phyloP scores from a whole-genome alignment of 2,113 vertebrate species.

The Oncorhynchus gorbuscha region DNA sequence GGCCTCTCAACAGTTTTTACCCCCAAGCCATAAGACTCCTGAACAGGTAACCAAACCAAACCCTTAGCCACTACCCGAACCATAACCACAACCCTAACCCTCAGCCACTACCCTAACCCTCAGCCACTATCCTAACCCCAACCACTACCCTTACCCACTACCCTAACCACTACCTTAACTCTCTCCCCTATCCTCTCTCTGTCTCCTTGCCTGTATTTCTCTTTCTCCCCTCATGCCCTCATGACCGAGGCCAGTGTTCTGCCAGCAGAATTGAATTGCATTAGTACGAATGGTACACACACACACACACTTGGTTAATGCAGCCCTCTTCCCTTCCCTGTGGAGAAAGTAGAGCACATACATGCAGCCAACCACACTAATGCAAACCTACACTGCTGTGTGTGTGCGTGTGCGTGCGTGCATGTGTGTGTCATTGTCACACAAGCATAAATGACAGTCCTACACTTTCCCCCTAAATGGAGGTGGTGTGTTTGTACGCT shows the following conservation, averaged over 20 bases:
- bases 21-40: too few relatives aligned
- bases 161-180: not conserved
- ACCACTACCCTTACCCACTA: too few relatives aligned
- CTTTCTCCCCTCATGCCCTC: conserved; percentile 16
- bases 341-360: conserved; percentile 1
- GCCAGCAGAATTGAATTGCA: conserved; percentile 49
- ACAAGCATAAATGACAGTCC: not conserved
- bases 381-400: conserved; percentile 12
- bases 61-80: too few relatives aligned
- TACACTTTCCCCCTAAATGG: not conserved
- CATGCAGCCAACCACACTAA: conserved; percentile 7
- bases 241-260: conserved; percentile 30
- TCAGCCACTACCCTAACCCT: too few relatives aligned
- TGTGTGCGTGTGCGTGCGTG: conserved; percentile 12
- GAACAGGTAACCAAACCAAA: too few relatives aligned
- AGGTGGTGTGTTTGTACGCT: not conserved
- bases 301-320: not conserved
- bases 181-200: not conserved
- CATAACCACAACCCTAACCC: too few relatives aligned
- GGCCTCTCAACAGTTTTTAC: too few relatives aligned
- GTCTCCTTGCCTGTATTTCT: not conserved
- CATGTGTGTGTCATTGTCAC: conserved; percentile 6
- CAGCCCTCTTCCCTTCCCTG: not conserved
- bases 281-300: conserved; percentile 46
- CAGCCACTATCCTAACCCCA: too few relatives aligned